A percentile compares a stretch with the other conserved stretches of the same genome.
Conservation (phyloP, 1,140 invertebrate species). For the Ericerus pela region DNA sequence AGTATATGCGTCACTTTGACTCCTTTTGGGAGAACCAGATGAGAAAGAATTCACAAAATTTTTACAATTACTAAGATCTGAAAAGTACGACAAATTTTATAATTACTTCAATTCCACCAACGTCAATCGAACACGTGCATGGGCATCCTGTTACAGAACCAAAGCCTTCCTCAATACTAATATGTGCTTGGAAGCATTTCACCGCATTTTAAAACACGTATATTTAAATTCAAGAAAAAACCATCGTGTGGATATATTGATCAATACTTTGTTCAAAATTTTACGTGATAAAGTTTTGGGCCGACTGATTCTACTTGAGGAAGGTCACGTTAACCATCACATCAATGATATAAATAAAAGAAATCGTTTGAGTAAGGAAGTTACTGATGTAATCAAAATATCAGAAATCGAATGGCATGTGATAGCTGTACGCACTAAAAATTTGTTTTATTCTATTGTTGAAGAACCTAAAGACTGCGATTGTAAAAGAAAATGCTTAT, state of each 20-base stretch:
- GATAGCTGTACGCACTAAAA: not conserved
- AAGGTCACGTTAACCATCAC: not conserved
- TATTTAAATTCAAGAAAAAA: constrained; percentile 8
- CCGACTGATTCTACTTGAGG: not conserved
- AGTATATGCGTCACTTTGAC: not conserved
- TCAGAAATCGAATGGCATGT: not conserved
- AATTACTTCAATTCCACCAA: constrained; percentile 10
- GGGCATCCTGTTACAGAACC: constrained; percentile 15
- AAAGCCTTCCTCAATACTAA: constrained; percentile 9
- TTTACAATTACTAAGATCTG: not conserved
- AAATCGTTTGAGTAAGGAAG: not conserved
- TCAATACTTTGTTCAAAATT: not conserved
- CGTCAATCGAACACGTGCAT: not conserved
- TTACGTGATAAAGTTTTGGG: not conserved
- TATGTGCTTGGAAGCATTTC: constrained; percentile 12
- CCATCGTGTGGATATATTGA: constrained; percentile 9
- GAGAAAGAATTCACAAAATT: not conserved
- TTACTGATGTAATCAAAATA: not conserved
- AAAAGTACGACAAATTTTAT: not conserved
- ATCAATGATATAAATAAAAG: not conserved
- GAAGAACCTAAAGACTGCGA: constrained; percentile 10
- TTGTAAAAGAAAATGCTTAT: not conserved
- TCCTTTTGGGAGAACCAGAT: not conserved
- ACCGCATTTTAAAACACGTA: constrained; percentile 13
- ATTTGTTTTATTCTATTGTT: not conserved